Evolutionary conservation across 2,888 invertebrate genomes (phyloP).

Genomic region (Anagyrus pseudococci): DNA sequence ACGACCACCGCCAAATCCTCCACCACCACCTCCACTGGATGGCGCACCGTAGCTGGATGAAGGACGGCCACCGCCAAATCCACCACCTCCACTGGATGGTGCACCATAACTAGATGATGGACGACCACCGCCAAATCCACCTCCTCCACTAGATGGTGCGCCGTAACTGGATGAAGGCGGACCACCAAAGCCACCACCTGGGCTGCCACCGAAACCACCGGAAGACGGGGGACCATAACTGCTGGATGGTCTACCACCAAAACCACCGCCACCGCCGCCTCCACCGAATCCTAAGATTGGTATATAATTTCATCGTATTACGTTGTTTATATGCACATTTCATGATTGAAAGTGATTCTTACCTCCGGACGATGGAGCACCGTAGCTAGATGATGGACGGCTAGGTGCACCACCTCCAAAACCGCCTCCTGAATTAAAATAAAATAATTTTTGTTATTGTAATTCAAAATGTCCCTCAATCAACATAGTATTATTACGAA

Average conservation of each 20-base stretch:
- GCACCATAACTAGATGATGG: constrained; percentile 50
- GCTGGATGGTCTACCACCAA: constrained; percentile 57
- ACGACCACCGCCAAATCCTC: constrained; percentile 48
- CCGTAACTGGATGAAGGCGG: constrained; percentile 51
- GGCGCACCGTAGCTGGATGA: constrained; percentile 44
- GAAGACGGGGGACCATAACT: constrained; percentile 63
- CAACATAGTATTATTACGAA: constrained; percentile 54
- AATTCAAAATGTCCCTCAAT: constrained; percentile 29
- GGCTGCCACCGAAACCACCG: constrained; percentile 42
- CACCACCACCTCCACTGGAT: constrained; percentile 39
- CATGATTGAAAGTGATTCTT: too few relatives aligned
- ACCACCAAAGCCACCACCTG: constrained; percentile 44
- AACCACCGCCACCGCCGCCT: constrained; percentile 37
- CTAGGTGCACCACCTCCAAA: constrained; percentile 52
- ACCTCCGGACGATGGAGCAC: constrained; percentile 46
- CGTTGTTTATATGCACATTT: too few relatives aligned
- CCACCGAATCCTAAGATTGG: constrained; percentile 38
- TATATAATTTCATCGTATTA: too few relatives aligned
- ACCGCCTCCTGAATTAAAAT: constrained; percentile 40
- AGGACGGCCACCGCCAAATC: constrained; percentile 40
- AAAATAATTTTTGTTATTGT: constrained; percentile 18
- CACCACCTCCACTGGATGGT: constrained; percentile 44
- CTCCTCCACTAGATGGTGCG: constrained; percentile 49
- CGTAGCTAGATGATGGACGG: constrained; percentile 53
- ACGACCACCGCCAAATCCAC: constrained; percentile 43